Evolutionary conservation across 1,140 invertebrate genomes (phyloP).

Genomic region (Drosophila malerkotliana): DNA sequence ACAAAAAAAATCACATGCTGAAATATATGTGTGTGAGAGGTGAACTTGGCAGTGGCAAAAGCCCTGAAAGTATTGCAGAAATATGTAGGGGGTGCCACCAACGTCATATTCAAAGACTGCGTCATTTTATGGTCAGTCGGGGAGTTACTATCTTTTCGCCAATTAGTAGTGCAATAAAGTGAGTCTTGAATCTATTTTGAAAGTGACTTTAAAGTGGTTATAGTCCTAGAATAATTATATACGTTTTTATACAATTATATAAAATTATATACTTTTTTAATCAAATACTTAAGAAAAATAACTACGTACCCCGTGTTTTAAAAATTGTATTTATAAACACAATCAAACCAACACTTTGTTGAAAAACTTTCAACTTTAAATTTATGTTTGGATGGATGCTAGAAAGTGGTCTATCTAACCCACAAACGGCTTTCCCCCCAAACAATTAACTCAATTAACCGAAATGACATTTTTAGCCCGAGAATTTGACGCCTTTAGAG

Average conservation of each 20-base stretch:
- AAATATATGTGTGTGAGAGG: background rate
- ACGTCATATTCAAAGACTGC: conserved; percentile 22
- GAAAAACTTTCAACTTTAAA: conserved; percentile 9
- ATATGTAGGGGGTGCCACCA: conserved; percentile 9
- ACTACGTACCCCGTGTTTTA: background rate
- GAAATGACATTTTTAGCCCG: conserved; percentile 32
- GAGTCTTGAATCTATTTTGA: too few species aligned
- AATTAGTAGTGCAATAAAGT: background rate
- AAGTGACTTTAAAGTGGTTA: too few species aligned
- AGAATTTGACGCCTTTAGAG: conserved; percentile 33
- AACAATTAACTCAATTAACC: conserved; percentile 41
- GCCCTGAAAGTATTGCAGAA: conserved; percentile 8
- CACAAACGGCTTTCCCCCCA: conserved; percentile 12
- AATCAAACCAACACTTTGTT: background rate
- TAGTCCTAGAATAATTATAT: too few species aligned
- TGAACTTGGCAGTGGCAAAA: conserved; percentile 36
- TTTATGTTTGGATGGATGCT: conserved; percentile 10
- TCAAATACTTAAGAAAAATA: too few species aligned
- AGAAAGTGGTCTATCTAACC: conserved; percentile 16
- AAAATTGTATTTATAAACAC: background rate
- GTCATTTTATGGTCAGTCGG: conserved; percentile 3
- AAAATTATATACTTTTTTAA: too few species aligned
- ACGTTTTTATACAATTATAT: too few species aligned
- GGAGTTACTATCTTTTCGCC: background rate
- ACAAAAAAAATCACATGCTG: conserved; percentile 35